Evolutionary conservation across 2,797 vertebrate genomes (phyloP).

Genomic region (Forpus xanthops): DNA sequence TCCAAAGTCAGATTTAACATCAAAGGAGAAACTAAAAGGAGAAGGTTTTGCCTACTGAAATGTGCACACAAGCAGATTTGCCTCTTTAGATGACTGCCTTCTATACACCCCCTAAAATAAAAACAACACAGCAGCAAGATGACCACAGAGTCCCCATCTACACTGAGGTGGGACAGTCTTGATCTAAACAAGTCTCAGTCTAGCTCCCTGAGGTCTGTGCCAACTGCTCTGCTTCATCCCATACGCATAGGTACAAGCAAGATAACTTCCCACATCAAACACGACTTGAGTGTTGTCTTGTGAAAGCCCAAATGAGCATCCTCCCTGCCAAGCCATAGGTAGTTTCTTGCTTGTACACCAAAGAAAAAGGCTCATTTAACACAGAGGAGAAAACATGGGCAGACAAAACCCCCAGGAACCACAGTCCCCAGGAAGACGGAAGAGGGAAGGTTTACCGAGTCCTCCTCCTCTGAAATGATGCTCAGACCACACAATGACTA

Average conservation of each 20-base stretch:
- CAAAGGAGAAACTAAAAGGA: not conserved
- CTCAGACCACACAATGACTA: not conserved
- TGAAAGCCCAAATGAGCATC: not conserved
- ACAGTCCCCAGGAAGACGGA: not conserved
- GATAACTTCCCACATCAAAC: not conserved
- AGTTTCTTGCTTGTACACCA: not conserved
- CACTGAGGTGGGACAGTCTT: not conserved
- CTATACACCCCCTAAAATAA: not conserved
- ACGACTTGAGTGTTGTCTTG: not conserved
- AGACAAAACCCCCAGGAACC: not conserved
- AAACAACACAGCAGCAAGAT: not conserved
- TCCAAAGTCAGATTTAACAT: not conserved
- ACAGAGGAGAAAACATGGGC: not conserved
- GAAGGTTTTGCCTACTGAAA: not conserved
- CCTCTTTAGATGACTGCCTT: not conserved
- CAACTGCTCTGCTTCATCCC: not conserved
- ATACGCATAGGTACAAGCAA: accelerated
- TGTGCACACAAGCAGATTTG: not conserved
- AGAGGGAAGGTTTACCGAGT: not conserved
- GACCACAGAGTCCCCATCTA: not conserved
- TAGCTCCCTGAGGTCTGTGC: not conserved
- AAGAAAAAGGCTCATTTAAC: not conserved
- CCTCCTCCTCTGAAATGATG: not conserved
- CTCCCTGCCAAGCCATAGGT: not conserved
- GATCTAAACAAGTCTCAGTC: not conserved